Conservation (phyloP, 2,797 vertebrate species). For the Tapera naevia region DNA sequence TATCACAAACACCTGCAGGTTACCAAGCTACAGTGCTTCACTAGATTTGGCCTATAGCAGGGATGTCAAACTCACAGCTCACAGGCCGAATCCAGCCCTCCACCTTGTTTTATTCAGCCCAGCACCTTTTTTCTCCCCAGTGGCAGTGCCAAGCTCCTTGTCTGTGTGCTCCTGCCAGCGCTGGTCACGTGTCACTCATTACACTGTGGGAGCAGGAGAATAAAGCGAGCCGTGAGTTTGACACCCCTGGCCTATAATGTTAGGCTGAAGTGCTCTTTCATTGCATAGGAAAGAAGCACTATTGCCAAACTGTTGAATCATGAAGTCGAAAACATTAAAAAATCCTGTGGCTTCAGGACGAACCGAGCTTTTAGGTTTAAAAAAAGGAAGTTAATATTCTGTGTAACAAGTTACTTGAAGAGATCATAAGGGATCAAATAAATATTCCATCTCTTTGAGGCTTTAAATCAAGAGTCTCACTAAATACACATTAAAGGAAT, state of each 20-base stretch:
- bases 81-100: no score
- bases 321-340: neutral
- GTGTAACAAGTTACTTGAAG: neutral
- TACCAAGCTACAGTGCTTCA: neutral
- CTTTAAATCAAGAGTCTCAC: neutral
- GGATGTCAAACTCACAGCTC: no score
- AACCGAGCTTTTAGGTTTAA: neutral
- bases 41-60: neutral
- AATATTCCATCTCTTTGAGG: neutral
- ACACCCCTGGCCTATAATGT: neutral
- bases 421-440: neutral
- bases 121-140: no score
- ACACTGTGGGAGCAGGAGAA: no score
- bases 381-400: neutral
- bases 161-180: no score
- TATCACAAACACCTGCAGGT: neutral
- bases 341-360: neutral
- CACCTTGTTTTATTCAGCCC: no score
- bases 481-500: neutral
- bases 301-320: neutral
- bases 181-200: no score
- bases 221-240: no score
- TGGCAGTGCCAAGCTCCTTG: no score
- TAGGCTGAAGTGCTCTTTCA: neutral
- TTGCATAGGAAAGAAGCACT: neutral